Evolutionary conservation across 2,113 vertebrate species (phyloP).

Genomic region (rabbit (Oryctolagus cuniculus)): DNA sequence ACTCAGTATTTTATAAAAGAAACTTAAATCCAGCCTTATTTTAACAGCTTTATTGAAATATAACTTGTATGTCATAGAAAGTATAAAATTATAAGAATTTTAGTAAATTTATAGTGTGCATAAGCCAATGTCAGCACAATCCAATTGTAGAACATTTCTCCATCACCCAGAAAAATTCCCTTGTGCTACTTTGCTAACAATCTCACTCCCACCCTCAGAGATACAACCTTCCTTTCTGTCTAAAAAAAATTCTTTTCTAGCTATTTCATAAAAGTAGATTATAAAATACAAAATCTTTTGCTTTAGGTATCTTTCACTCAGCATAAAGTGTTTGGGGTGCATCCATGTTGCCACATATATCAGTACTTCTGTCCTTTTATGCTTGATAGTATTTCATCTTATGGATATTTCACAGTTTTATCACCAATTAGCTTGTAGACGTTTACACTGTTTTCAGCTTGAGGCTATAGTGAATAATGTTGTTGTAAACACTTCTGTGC

Average conservation of each 20-base stretch:
- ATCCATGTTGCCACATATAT: background rate
- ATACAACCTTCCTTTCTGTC: background rate
- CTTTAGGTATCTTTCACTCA: background rate
- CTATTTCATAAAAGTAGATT: background rate
- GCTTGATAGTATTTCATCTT: no score
- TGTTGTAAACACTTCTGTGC: no score
- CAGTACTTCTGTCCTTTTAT: background rate
- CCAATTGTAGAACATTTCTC: constrained; percentile 8
- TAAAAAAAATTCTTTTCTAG: background rate
- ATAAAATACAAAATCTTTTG: background rate
- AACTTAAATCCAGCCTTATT: background rate
- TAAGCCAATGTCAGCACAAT: background rate
- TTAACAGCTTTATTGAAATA: background rate
- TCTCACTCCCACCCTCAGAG: background rate
- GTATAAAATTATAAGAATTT: background rate
- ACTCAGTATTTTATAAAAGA: background rate
- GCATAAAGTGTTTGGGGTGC: background rate
- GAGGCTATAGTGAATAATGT: no score
- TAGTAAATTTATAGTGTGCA: background rate
- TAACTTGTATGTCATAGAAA: background rate
- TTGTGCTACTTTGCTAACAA: background rate
- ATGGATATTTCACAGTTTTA: no score
- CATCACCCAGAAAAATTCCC: background rate
- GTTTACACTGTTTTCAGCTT: no score
- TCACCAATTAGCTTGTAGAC: no score